A percentile compares a stretch with the other conserved stretches of the same genome.
phyloP scores from a whole-genome alignment of 2,113 vertebrate species.

The Tyto alba region DNA sequence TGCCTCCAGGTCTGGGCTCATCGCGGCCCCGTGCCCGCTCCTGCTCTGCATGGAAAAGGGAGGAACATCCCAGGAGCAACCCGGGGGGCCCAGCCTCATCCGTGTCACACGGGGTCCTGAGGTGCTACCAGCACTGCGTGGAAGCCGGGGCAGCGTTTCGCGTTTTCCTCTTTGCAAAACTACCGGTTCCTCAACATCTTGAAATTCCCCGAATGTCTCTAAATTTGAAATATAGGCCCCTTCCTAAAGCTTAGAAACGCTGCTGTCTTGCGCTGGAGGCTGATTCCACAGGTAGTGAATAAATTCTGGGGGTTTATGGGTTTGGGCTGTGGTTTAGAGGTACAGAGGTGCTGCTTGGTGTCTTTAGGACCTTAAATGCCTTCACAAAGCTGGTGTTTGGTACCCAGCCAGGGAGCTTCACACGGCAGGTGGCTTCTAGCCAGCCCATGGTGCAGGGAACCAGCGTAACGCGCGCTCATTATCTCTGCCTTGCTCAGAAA shows the following conservation, averaged over 20 bases:
- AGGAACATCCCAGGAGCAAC: fast-evolving
- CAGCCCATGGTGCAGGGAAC: neutral
- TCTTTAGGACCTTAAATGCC: neutral
- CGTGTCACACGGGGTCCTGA: fast-evolving
- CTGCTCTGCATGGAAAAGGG: neutral
- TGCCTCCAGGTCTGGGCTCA: neutral
- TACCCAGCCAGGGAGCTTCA: slow-evolving; percentile 19
- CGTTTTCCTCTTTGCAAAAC: neutral
- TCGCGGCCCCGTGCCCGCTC: fast-evolving
- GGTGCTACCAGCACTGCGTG: fast-evolving
- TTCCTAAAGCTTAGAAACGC: fast-evolving
- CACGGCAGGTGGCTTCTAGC: slow-evolving; percentile 10
- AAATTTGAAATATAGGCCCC: neutral
- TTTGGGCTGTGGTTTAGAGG: neutral
- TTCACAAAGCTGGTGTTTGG: neutral
- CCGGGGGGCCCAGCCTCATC: neutral
- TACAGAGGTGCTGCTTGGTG: fast-evolving
- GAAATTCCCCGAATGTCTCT: neutral
- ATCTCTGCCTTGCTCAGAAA: slow-evolving; percentile 52
- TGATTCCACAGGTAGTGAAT: neutral
- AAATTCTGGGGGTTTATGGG: neutral
- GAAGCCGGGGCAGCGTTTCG: fast-evolving
- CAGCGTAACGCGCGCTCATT: neutral
- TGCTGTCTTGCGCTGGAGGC: neutral
- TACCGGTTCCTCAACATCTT: neutral